Percentiles rank a stretch among this genome's conserved stretches.
phyloP scores from a whole-genome alignment of 1,140 invertebrate genomes.

The Drosophila azteca region DNA sequence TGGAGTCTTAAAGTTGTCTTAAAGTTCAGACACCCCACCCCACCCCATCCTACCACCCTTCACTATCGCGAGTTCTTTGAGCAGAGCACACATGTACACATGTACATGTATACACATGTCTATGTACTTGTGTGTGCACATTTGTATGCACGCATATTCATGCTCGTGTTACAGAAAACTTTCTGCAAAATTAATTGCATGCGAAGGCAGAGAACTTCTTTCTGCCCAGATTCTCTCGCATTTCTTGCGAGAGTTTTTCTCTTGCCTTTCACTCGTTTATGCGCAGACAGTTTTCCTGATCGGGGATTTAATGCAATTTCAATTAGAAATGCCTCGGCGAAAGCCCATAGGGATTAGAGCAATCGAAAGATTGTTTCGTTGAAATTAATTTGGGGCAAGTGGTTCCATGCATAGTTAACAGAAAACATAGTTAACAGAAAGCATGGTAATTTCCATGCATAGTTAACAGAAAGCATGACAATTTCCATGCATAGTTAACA shows the following conservation, averaged over 20 bases:
- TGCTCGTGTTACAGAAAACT: slow-evolving; percentile 26
- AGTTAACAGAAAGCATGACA: too few species aligned
- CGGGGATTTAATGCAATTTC: slow-evolving; percentile 28
- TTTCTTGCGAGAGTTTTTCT: background rate
- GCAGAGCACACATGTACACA: background rate
- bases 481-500: too few species aligned
- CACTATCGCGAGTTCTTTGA: too few species aligned
- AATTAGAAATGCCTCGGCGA: slow-evolving; percentile 12
- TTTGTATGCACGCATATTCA: slow-evolving; percentile 13
- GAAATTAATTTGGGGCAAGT: too few species aligned
- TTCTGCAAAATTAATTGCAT: slow-evolving; percentile 48
- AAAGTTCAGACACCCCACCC: slow-evolving; percentile 5
- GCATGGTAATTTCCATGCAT: too few species aligned
- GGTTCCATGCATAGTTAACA: too few species aligned
- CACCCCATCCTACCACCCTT: too few species aligned
- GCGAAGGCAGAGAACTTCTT: slow-evolving; percentile 28
- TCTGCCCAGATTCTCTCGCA: slow-evolving; percentile 14
- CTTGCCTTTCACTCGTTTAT: slow-evolving; percentile 13
- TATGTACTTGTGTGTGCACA: background rate
- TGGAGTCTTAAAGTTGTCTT: background rate
- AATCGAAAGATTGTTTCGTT: background rate
- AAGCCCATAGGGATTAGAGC: background rate
- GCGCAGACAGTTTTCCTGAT: slow-evolving; percentile 18
- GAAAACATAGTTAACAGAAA: too few species aligned
- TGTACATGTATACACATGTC: background rate